Evolutionary conservation across 2,113 vertebrate genomes (phyloP), one percentile per base, ranked within the genome.

Genomic region (Phycodurus eques): DNA sequence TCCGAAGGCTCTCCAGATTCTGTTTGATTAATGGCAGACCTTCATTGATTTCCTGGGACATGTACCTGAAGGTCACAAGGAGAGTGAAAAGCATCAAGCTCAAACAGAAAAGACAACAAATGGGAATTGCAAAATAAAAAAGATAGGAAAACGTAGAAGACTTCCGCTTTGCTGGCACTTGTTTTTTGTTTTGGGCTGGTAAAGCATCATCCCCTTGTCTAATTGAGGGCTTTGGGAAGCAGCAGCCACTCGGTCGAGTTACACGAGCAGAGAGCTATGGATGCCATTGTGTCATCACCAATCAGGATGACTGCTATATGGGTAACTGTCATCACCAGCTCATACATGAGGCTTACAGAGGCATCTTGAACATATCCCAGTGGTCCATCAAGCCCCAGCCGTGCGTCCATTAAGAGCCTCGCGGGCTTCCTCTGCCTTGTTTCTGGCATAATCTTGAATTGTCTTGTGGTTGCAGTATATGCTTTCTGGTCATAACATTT

Each of bases 221-320:
- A 80, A 88, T 86, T 80, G 75, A 71, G 31, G 73, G 71, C 71
- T 80, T 63, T 70, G 62, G 77, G 72, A 60, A 80, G 64, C 80
- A 78, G 77, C 76, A 73, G 83, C 67, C 62, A 54, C 62, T 73
- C 82, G 74, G 77, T 89, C 77, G 76, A 63, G 86, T 91, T 90
- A 78, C 89, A 82, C 63, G 44, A 70, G 71, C 81, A 71, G 82
- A 72, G 85, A 73, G 83, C 85, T 90, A 87, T 87, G 86, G 82
- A 83, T 89, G 88, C 82, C 62, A 74, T 76, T 85, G 86, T 91
- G 87, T 90, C 89, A 90, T 88, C 85, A 78, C 80, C 87, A 88
- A 89, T 90, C 85, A 90, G 80, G 81, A 83, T 77, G 77, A 72
- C 75, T 53, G 82, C 80, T 88, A 83, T 87, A 84, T 76, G 83